Percentiles rank a stretch among this genome's conserved stretches.
phyloP scores from a whole-genome alignment of 2,113 vertebrate genomes.

The Oryzias woworae region DNA sequence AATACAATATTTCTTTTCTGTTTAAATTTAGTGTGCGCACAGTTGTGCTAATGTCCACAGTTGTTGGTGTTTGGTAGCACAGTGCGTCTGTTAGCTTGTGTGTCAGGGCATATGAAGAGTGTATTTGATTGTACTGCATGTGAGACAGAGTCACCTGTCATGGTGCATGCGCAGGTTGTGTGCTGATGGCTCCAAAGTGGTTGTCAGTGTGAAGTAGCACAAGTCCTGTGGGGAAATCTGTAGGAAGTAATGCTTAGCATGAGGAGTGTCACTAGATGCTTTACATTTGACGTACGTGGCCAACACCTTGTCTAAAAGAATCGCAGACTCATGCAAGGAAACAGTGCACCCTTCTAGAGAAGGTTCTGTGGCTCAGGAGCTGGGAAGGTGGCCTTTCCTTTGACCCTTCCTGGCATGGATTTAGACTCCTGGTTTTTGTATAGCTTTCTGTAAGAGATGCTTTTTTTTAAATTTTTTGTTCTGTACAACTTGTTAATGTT shows the following conservation, averaged over 20 bases:
- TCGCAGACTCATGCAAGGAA: conserved; percentile 9
- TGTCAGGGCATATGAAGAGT: not conserved
- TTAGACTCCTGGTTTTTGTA: too few species aligned
- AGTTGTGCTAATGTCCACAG: too few species aligned
- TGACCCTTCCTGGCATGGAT: too few species aligned
- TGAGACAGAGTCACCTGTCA: conserved; percentile 61
- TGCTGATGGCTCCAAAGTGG: conserved; percentile 69
- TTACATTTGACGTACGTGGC: conserved; percentile 36
- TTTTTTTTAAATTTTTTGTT: too few species aligned
- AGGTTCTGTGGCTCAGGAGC: not conserved
- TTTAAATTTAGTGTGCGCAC: too few species aligned
- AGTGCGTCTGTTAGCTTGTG: too few species aligned
- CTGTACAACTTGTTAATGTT: too few species aligned
- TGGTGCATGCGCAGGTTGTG: conserved; percentile 56
- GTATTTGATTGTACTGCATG: conserved; percentile 30
- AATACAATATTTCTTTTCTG: too few species aligned
- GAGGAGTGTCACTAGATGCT: conserved; percentile 44
- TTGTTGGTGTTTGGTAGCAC: too few species aligned
- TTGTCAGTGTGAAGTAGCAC: conserved; percentile 73
- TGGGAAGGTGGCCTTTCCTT: too few species aligned
- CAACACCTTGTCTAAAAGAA: conserved; percentile 28
- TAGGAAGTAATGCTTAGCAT: conserved; percentile 59
- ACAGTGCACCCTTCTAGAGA: not conserved
- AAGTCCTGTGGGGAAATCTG: conserved; percentile 65
- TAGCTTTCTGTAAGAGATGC: too few species aligned